phyloP scores from a whole-genome alignment of 2,797 vertebrate genomes.

The Silurus aristotelis region DNA sequence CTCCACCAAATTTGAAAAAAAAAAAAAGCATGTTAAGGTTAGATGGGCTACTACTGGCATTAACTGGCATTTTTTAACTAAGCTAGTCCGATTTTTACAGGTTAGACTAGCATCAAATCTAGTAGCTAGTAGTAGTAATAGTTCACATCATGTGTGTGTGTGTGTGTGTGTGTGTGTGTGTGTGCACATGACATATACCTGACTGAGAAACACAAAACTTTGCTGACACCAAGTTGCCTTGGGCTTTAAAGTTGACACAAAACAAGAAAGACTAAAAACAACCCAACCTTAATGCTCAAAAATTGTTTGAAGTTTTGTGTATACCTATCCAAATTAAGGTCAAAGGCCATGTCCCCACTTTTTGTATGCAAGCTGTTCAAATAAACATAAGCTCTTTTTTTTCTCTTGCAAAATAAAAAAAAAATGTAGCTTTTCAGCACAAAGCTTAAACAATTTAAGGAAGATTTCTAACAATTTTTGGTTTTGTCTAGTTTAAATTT shows the following conservation, averaged over 20 bases:
- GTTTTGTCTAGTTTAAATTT: too few relatives aligned
- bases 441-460: not conserved
- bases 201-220: not conserved
- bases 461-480: not conserved
- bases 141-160: not conserved
- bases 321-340: not conserved
- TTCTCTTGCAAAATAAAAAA: not conserved
- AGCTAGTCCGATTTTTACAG: not conserved
- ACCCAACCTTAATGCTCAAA: not conserved
- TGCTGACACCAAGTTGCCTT: not conserved
- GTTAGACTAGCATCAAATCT: not conserved
- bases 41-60: not conserved
- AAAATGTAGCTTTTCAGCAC: not conserved
- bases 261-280: not conserved
- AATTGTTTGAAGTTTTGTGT: not conserved
- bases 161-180: not conserved
- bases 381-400: not conserved
- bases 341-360: not conserved
- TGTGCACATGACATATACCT: not conserved
- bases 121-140: not conserved
- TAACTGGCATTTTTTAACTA: not conserved
- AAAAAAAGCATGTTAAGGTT: not conserved
- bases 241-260: not conserved
- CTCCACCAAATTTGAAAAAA: not conserved
- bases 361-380: not conserved